phyloP scores from a whole-genome alignment of 2,113 vertebrate species.

The Prunella himalayana region DNA sequence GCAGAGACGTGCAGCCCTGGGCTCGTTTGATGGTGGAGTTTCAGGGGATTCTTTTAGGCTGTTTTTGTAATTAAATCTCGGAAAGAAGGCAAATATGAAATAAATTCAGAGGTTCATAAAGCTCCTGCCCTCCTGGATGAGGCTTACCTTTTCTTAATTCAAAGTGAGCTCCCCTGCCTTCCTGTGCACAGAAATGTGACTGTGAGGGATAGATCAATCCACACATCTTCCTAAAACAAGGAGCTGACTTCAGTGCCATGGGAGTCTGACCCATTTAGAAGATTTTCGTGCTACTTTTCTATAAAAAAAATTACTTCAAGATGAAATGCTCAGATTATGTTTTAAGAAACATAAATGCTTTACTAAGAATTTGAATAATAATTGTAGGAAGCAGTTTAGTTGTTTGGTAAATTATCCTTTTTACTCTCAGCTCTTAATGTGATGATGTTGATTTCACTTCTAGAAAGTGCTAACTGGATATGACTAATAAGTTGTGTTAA shows the following conservation, averaged over 20 bases:
- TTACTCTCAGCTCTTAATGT: background rate
- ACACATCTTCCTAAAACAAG: background rate
- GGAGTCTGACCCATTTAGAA: background rate
- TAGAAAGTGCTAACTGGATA: constrained; percentile 37
- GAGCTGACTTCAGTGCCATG: background rate
- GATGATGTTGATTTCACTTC: constrained; percentile 20
- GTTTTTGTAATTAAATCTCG: background rate
- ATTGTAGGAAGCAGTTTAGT: constrained; percentile 38
- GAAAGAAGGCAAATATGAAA: background rate
- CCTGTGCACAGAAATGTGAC: background rate
- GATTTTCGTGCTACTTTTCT: background rate
- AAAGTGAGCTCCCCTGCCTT: background rate
- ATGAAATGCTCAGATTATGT: constrained; percentile 15
- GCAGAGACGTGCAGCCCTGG: background rate
- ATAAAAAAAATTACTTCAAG: background rate
- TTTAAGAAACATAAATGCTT: constrained; percentile 23
- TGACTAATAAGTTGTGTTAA: constrained; percentile 47
- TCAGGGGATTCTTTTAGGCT: background rate
- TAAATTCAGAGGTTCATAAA: background rate
- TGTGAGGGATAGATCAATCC: background rate
- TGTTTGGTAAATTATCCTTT: constrained; percentile 43
- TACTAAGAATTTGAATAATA: constrained; percentile 54
- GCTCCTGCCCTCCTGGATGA: background rate
- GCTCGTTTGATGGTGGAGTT: background rate
- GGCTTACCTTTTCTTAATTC: background rate